Evolutionary conservation across 2,113 vertebrate species (phyloP), one percentile per base, ranked within the genome.

Genomic region (Barnardius zonarius): DNA sequence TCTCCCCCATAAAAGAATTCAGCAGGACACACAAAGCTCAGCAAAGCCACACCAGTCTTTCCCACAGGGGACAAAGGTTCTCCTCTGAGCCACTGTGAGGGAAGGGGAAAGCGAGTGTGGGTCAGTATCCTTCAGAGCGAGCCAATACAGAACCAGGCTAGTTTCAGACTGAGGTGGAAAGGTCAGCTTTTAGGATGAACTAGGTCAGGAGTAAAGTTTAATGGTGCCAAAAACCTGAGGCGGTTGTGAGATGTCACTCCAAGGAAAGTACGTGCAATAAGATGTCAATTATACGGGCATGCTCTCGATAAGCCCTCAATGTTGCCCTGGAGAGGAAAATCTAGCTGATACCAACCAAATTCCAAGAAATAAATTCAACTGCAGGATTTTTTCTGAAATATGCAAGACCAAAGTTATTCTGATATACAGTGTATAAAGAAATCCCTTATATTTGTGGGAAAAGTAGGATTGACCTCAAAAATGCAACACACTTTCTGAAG

Each of bases 11-110:
- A 43, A 62, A 94, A 86, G 33, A 84, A 84, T 83, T 79, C 44
- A 70, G 64, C 49, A 70, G 66, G 74, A 87, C 31, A 30, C 17
- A 73, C 41, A 83, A 91, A 94, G 52, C 10, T 64, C 66, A 78
- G 81, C 74, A 94, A 83, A 95, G 73, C 13, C 83, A 80, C 62
- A 76, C 4, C 64, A 75, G 78, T 11, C 75, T 95, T 97, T 96
- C 95, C 93, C 92, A 97, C 62, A 7, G 17, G 41, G 30, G 24
- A 85, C 77, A 82, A 91, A 86, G 62, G 59, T 37, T 70, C 24
- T 77, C 35, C 85, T 62, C 28, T 37, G 23, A 86, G 73, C 31
- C 31, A 59, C 2, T 5, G 52, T 0, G 0, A 69, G 24, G 64
- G 55, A 88, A 90, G 66, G 14, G 67, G 74, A 88, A 81, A 61